Evolutionary conservation across 2,113 vertebrate genomes (phyloP).

Genomic region (Ailurus styani): DNA sequence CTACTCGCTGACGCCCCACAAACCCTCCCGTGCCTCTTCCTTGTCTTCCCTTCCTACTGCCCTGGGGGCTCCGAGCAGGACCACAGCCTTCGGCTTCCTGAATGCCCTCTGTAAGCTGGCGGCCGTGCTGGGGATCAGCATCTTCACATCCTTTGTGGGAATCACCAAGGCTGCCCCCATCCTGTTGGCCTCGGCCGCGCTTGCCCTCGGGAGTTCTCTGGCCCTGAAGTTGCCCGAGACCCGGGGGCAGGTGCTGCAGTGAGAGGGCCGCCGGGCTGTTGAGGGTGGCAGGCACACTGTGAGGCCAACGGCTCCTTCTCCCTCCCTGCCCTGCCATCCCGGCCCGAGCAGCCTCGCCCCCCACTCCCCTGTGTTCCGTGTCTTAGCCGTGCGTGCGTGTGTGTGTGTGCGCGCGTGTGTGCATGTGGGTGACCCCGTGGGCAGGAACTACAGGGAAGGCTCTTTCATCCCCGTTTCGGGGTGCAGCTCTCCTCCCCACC

Average conservation of each 20-base stretch:
- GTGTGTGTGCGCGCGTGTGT: neutral
- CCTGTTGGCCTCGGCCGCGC: constrained; percentile 91
- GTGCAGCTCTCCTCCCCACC: neutral
- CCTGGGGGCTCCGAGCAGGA: constrained; percentile 79
- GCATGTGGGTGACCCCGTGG: constrained; percentile 24
- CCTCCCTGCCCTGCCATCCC: constrained; percentile 27
- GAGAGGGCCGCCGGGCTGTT: constrained; percentile 68
- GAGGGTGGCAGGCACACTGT: constrained; percentile 66
- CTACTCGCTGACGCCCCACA: neutral
- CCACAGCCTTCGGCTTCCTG: constrained; percentile 95
- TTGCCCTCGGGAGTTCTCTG: constrained; percentile 92
- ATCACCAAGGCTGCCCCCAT: constrained; percentile 97
- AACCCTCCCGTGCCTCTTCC: neutral
- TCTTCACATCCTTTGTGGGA: constrained; percentile 96
- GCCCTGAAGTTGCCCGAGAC: constrained; percentile 95
- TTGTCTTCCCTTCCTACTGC: neutral
- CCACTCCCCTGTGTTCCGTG: constrained; percentile 33
- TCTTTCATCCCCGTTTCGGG: neutral
- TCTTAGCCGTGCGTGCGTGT: constrained; percentile 28
- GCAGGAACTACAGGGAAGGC: constrained; percentile 50
- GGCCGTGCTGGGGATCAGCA: constrained; percentile 94
- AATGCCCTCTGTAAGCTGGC: constrained; percentile 96
- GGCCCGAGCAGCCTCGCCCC: neutral
- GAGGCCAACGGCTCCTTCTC: constrained; percentile 43
- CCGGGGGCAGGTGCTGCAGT: constrained; percentile 94